These are phyloP conservation scores for Papilio gigon DNA, from an alignment of 2,888 invertebrate species.

Conservation along the genomic window DNA sequence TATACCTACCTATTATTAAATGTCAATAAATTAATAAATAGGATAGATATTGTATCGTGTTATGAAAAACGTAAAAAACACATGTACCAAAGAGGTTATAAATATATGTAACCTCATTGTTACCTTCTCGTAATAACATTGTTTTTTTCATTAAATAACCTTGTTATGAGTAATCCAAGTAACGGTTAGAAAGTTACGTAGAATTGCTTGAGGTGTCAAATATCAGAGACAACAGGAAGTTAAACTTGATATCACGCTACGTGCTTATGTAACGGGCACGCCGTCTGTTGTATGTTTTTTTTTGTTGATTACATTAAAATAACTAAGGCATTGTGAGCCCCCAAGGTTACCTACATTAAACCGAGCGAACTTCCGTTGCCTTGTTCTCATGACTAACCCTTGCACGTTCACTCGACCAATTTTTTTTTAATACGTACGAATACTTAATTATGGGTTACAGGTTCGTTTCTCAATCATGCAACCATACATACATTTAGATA, in stretches of 20 bases:
- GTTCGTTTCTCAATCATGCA: neutral
- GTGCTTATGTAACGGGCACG: slow-evolving; percentile 56
- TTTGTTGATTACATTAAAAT: slow-evolving; percentile 64
- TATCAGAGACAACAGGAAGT: slow-evolving; percentile 45
- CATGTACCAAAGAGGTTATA: no score
- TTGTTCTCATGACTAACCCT: slow-evolving; percentile 40
- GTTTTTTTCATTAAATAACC: neutral
- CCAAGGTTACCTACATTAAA: slow-evolving; percentile 77
- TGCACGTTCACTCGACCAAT: slow-evolving; percentile 27
- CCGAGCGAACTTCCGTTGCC: slow-evolving; percentile 65
- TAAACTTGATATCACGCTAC: slow-evolving; percentile 50
- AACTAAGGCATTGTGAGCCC: slow-evolving; percentile 63
- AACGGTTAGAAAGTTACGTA: slow-evolving; percentile 25
- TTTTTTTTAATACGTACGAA: slow-evolving; percentile 5
- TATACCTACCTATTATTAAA: neutral
- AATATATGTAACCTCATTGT: neutral
- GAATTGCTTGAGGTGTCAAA: slow-evolving; percentile 41
- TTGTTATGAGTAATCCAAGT: slow-evolving; percentile 15
- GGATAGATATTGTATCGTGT: no score
- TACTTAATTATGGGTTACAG: neutral
- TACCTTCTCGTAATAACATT: neutral
- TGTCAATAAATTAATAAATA: neutral
- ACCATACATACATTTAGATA: no score
- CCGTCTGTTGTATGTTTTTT: slow-evolving; percentile 54
- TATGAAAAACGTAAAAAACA: no score